Percentiles rank a stretch among this genome's conserved stretches.
Evolutionary conservation across 1,140 invertebrate species (phyloP).

Genomic region (Pogonomyrmex californicus): DNA sequence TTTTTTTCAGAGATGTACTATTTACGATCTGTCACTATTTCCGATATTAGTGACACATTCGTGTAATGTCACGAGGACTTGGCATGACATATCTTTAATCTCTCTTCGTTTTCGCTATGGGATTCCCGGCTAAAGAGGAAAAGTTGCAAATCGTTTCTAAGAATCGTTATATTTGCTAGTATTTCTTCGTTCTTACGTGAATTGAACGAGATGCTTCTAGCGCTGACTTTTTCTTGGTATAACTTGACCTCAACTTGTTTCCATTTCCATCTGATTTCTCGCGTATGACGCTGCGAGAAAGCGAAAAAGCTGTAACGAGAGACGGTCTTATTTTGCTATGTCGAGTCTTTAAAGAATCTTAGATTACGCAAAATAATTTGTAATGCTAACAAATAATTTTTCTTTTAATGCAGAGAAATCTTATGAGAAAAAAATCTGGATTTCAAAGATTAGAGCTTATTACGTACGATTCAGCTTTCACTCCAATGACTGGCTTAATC

Average conservation of each 20-base stretch:
- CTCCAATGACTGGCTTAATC: neutral
- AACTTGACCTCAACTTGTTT: neutral
- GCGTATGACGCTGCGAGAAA: neutral
- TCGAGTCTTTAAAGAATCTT: no score
- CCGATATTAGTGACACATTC: neutral
- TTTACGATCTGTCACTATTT: neutral
- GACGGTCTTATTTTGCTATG: no score
- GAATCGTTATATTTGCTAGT: neutral
- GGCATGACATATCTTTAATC: neutral
- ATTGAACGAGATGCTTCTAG: neutral
- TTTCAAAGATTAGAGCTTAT: neutral
- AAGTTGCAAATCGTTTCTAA: neutral
- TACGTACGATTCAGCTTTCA: neutral
- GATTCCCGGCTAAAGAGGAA: constrained; percentile 2
- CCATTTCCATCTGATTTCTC: constrained; percentile 7
- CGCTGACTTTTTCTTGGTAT: neutral
- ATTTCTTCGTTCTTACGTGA: neutral
- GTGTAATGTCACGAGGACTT: neutral
- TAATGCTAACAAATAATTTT: neutral
- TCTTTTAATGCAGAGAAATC: no score
- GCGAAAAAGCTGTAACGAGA: neutral
- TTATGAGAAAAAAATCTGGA: neutral
- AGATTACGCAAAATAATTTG: neutral
- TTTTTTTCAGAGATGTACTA: neutral
- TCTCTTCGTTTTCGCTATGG: neutral